Evolutionary conservation across 1,140 invertebrate species (phyloP), one percentile per base, ranked within the genome.

Genomic region (Penaeus japonicus): DNA sequence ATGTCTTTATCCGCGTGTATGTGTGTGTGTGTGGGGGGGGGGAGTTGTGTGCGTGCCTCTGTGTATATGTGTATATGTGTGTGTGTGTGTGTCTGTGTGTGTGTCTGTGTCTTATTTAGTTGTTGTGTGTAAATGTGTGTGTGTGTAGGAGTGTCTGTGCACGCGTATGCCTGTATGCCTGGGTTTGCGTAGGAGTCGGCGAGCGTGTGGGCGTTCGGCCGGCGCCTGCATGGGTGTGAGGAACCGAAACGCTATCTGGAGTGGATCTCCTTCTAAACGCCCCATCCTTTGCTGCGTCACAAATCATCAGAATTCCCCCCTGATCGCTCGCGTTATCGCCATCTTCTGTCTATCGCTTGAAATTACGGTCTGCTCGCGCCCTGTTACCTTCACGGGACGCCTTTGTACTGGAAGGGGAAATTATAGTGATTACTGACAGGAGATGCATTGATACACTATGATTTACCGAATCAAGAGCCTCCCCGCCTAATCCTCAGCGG

Each of bases 381-480:
- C 30, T 22, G 83, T n/a, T 75, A 70, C 65, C 39, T 47, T 32
- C 39, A 24, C 83, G 4, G 55, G 65, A 53, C 32, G 22, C 22
- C 65, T 73, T n/a, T 24, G 5, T 17, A 27, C 17, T 53, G 7
- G 27, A 84, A 53, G 4, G 54, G 15, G 47, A 18, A 30, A 84
- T 84, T 65, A 75, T 18, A 22, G 82, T 65, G 18, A 84, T 84
- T 53, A 70, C 82, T 24, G 10, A 47, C 47, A 47, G 15, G 47
- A 54, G 83, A 84, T 84, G 83, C 27, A 75, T 75, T 84, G 83
- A 84, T 84, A 75, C 62, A 54, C 83, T 20, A 3, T 84, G 65
- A 84, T 84, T 75, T 75, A 84, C 83, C 3, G 47, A 54, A 22
- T 84, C 83, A 24, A 53, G 30, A n/a, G 3, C 32, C 32, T 53